Conservation (phyloP, 1,140 invertebrate genomes). For the Lordiphosa collinella region DNA sequence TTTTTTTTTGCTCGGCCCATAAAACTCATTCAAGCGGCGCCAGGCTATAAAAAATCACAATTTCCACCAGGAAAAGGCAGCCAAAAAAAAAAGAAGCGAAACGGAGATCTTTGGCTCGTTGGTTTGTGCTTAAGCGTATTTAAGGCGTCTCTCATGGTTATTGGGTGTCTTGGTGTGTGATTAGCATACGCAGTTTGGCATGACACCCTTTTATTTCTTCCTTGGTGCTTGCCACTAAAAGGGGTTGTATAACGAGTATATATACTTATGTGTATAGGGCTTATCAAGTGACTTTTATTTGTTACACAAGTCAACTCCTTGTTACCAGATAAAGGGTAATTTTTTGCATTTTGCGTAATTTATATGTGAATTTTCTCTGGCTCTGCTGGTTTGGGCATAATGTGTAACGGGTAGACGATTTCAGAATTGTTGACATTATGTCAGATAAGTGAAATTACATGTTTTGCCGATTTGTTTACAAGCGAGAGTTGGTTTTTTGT, state of each 20-base stretch:
- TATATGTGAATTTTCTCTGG: conserved; percentile 54
- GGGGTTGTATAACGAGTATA: conserved; percentile 41
- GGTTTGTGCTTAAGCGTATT: conserved; percentile 64
- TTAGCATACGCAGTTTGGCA: conserved; percentile 69
- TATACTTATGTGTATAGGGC: conserved; percentile 31
- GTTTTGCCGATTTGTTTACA: conserved; percentile 58
- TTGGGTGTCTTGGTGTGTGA: conserved; percentile 51
- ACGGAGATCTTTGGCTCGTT: conserved; percentile 59
- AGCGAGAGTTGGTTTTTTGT: conserved; percentile 7
- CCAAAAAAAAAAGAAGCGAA: conserved; percentile 26
- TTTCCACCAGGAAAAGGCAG: conserved; percentile 51
- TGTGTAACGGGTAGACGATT: conserved; percentile 36
- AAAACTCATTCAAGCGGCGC: conserved; percentile 75
- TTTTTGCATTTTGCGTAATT: conserved; percentile 48
- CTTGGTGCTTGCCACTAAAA: conserved; percentile 16
- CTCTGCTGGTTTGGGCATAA: conserved; percentile 26
- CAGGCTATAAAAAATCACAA: conserved; percentile 69
- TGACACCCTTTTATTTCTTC: conserved; percentile 49
- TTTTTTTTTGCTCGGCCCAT: conserved; percentile 41
- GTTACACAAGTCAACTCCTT: conserved; percentile 65
- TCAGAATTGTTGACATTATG: conserved; percentile 65
- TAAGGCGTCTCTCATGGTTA: conserved; percentile 18
- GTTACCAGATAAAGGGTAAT: conserved; percentile 51
- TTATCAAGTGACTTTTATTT: conserved; percentile 72
- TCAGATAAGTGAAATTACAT: conserved; percentile 78